A percentile compares a stretch with the other conserved stretches of the same genome.
phyloP scores from a whole-genome alignment of 2,888 invertebrate species.

The Cheilosia vernalis region DNA sequence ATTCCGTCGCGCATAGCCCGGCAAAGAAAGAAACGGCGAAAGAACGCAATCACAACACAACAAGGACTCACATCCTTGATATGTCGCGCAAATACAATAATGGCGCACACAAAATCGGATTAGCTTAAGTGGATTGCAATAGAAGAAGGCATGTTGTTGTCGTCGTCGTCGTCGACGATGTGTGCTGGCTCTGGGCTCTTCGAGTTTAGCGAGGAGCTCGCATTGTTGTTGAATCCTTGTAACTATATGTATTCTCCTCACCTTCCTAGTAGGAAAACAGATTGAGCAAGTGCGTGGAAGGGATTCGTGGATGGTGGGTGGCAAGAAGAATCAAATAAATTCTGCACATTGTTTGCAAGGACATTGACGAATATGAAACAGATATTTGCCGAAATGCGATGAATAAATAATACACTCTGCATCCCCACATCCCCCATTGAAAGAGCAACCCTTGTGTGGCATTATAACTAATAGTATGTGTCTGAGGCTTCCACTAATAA shows the following conservation, averaged over 20 bases:
- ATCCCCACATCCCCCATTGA: background rate
- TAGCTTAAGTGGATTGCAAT: conserved; percentile 75
- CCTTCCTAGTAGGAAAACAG: background rate
- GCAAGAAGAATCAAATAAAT: conserved; percentile 62
- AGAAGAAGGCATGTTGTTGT: conserved; percentile 65
- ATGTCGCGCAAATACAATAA: conserved; percentile 75
- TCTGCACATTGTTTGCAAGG: conserved; percentile 59
- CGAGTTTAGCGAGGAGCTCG: conserved; percentile 32
- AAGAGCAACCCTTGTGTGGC: conserved; percentile 27
- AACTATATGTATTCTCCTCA: conserved; percentile 14
- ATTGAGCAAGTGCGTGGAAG: background rate
- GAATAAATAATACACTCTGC: conserved; percentile 57
- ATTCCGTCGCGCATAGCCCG: conserved; percentile 62
- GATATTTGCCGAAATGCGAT: conserved; percentile 66
- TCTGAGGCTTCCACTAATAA: conserved; percentile 53
- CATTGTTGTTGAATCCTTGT: conserved; percentile 56
- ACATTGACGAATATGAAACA: conserved; percentile 74
- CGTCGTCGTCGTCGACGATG: conserved; percentile 32
- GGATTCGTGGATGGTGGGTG: conserved; percentile 7
- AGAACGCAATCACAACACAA: conserved; percentile 73
- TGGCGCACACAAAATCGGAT: conserved; percentile 75
- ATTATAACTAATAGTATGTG: conserved; percentile 64
- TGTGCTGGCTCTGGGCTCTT: conserved; percentile 42
- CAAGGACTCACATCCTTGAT: conserved; percentile 73
- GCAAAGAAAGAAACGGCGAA: conserved; percentile 33